Percentiles rank a stretch among this genome's conserved stretches.
Conservation (phyloP, 2,888 invertebrate genomes). For the Monopis laevigella region DNA sequence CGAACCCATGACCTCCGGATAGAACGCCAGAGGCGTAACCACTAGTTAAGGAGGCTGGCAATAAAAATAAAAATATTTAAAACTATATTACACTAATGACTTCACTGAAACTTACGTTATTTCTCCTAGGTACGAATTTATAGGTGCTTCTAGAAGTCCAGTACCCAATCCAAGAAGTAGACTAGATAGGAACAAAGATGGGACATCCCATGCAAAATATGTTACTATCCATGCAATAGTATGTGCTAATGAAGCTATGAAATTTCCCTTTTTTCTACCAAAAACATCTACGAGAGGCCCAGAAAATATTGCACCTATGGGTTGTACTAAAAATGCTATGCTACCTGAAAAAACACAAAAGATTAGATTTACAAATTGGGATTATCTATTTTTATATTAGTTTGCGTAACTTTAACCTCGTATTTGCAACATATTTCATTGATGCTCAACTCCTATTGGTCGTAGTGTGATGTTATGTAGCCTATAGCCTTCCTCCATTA, state of each 20-base stretch:
- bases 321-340: constrained; percentile 63
- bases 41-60: too few relatives aligned
- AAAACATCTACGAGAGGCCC: constrained; percentile 63
- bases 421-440: too few relatives aligned
- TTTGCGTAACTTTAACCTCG: too few relatives aligned
- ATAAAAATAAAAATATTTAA: too few relatives aligned
- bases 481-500: too few relatives aligned
- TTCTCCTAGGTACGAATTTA: constrained; percentile 67
- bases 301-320: constrained; percentile 62
- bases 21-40: too few relatives aligned
- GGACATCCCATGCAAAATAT: constrained; percentile 51
- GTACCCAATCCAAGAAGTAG: constrained; percentile 62
- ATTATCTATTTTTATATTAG: too few relatives aligned
- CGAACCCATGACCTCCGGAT: too few relatives aligned
- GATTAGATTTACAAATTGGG: not conserved
- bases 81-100: too few relatives aligned
- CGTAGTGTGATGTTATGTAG: too few relatives aligned
- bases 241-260: constrained; percentile 64
- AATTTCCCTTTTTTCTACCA: constrained; percentile 62
- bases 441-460: too few relatives aligned
- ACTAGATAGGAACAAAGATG: constrained; percentile 53
- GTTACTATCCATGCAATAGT: constrained; percentile 64
- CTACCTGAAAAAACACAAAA: constrained; percentile 48
- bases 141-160: constrained; percentile 69
- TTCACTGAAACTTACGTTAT: constrained; percentile 49